Conservation (phyloP, 2,888 invertebrate genomes). For the Coremacera marginata region DNA sequence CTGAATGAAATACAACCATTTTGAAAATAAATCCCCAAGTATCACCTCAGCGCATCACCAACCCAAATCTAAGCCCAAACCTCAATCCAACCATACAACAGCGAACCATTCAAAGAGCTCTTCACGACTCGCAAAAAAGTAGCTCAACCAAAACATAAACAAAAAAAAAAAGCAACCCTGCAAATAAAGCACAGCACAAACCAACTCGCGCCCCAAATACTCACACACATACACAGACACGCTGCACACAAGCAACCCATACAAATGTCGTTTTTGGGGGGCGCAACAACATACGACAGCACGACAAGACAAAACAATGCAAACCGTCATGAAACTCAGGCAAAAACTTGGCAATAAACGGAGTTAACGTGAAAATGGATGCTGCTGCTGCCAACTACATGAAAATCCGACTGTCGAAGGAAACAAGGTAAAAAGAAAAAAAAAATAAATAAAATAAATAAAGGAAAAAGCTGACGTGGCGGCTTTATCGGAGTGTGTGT, state of each 20-base stretch:
- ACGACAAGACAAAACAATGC: neutral
- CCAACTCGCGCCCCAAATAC: neutral
- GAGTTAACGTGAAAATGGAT: slow-evolving; percentile 43
- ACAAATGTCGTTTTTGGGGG: neutral
- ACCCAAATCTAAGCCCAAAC: neutral
- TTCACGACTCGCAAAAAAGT: neutral
- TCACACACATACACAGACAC: neutral
- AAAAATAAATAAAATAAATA: neutral
- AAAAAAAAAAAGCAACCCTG: neutral
- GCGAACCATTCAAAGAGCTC: neutral
- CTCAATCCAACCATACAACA: neutral
- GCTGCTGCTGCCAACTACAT: slow-evolving; percentile 39
- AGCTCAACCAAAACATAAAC: neutral
- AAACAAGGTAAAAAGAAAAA: neutral
- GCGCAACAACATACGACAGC: neutral
- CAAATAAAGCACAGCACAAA: slow-evolving; percentile 3
- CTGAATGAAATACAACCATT: slow-evolving; percentile 9
- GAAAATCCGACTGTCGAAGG: slow-evolving; percentile 63
- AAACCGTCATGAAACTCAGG: neutral
- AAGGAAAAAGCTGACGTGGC: slow-evolving; percentile 2
- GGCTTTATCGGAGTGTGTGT: slow-evolving; percentile 15
- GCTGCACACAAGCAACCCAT: neutral
- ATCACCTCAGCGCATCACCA: neutral
- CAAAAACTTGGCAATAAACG: slow-evolving; percentile 12
- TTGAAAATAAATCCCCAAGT: slow-evolving; percentile 25